Percentiles rank a stretch among this genome's conserved stretches.
Conservation (phyloP, 2,888 invertebrate genomes). For the Sinhomidia bicolor region DNA sequence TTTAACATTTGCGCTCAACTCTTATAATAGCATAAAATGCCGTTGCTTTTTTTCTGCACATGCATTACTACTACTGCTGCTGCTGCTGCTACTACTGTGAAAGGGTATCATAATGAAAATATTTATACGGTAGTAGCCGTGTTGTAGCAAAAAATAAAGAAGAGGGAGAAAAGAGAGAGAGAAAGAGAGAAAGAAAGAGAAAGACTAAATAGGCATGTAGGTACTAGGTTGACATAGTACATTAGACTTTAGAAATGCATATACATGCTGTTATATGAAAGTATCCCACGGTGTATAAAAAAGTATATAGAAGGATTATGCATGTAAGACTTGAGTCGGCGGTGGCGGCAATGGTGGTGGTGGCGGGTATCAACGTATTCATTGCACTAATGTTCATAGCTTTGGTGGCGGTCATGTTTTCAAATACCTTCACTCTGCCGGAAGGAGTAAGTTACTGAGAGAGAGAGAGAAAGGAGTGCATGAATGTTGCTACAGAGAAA, state of each 20-base stretch:
- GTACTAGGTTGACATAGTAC: not conserved
- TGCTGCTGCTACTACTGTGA: not conserved
- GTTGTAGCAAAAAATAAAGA: no score
- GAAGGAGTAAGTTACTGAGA: conserved; percentile 53
- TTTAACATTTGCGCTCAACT: conserved; percentile 36
- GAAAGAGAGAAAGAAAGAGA: no score
- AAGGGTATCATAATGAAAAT: not conserved
- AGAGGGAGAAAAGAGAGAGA: no score
- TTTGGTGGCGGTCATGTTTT: conserved; percentile 50
- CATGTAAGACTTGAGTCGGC: not conserved
- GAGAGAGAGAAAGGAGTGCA: conserved; percentile 38
- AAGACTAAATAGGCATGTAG: no score
- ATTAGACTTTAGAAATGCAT: not conserved
- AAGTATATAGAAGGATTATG: conserved; percentile 20
- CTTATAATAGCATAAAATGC: not conserved
- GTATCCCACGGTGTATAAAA: no score
- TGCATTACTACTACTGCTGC: not conserved
- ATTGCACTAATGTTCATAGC: conserved; percentile 55
- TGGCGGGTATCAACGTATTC: conserved; percentile 21
- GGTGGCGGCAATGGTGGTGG: not conserved
- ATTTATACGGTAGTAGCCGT: no score
- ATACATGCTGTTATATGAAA: not conserved
- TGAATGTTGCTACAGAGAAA: conserved; percentile 35
- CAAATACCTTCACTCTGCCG: conserved; percentile 56
- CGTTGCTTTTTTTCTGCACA: not conserved